Evolutionary conservation across 2,888 invertebrate genomes (phyloP).

Genomic region (Lasiommata megera): DNA sequence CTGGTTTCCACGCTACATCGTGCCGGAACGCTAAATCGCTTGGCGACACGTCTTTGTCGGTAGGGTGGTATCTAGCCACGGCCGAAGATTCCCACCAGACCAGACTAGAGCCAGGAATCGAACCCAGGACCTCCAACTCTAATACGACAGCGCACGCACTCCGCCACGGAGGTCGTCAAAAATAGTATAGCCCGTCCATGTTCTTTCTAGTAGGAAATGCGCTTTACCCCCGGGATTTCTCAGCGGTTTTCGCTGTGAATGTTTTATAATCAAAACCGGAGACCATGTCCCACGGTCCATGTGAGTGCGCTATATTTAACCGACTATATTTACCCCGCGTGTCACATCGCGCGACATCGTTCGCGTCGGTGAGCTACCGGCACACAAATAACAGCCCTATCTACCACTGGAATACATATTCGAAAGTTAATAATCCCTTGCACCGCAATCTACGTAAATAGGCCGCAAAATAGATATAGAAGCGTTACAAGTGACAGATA

Average conservation of each 20-base stretch:
- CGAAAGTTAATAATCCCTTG: background rate
- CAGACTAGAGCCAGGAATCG: too few relatives aligned
- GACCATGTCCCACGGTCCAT: slow-evolving; percentile 45
- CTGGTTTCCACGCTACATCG: too few relatives aligned
- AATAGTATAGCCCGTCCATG: too few relatives aligned
- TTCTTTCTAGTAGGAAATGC: too few relatives aligned
- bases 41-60: too few relatives aligned
- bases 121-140: too few relatives aligned
- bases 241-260: background rate
- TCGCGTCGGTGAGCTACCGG: slow-evolving; percentile 23
- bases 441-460: slow-evolving; percentile 8
- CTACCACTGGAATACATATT: slow-evolving; percentile 9
- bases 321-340: slow-evolving; percentile 41
- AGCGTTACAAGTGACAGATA: background rate
- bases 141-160: too few relatives aligned
- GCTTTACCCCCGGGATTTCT: too few relatives aligned
- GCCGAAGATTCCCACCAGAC: too few relatives aligned
- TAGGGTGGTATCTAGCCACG: too few relatives aligned
- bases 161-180: too few relatives aligned
- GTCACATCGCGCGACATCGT: slow-evolving; percentile 71
- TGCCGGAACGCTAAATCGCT: too few relatives aligned
- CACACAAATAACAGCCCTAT: slow-evolving; percentile 33
- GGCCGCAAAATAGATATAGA: slow-evolving; percentile 8
- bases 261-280: slow-evolving; percentile 16
- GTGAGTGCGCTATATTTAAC: slow-evolving; percentile 66